These are phyloP conservation scores for Stratiomys singularior DNA, from an alignment of 2,888 invertebrate species.

Conservation along the genomic window DNA sequence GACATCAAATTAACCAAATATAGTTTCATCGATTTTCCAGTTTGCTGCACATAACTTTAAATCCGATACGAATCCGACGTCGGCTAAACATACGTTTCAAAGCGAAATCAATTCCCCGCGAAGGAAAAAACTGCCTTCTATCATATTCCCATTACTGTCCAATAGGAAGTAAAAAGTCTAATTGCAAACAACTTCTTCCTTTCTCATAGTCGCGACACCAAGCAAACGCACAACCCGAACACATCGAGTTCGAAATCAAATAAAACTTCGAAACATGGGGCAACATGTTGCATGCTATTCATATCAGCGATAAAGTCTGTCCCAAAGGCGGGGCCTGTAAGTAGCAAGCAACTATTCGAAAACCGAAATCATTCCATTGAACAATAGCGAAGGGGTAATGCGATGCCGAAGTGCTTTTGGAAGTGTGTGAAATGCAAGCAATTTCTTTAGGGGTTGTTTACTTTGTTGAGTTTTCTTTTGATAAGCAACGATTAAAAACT, in stretches of 20 bases:
- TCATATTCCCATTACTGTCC: slow-evolving; percentile 8
- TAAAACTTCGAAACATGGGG: slow-evolving; percentile 17
- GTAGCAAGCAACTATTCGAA: slow-evolving; percentile 33
- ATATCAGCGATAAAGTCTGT: slow-evolving; percentile 1
- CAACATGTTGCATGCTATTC: slow-evolving; percentile 25
- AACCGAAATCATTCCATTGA: neutral
- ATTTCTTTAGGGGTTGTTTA: neutral
- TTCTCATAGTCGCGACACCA: neutral
- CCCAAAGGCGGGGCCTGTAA: slow-evolving; percentile 24
- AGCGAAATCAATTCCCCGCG: slow-evolving; percentile 26
- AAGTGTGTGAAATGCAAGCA: neutral
- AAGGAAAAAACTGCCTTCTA: slow-evolving; percentile 28
- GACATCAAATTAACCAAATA: too few species aligned
- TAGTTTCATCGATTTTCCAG: too few species aligned
- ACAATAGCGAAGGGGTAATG: neutral
- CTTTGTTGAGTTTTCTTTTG: neutral
- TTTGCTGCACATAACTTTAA: neutral
- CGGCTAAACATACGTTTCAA: neutral
- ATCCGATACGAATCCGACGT: neutral
- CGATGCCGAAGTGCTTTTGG: neutral
- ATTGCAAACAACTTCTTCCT: slow-evolving; percentile 9
- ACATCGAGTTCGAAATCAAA: slow-evolving; percentile 12
- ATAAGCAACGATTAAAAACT: neutral
- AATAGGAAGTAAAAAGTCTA: slow-evolving; percentile 24
- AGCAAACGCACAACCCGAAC: neutral